A percentile compares a stretch with the other conserved stretches of the same genome.
Evolutionary conservation across 2,113 vertebrate genomes (phyloP).

Genomic region (Pygathrix nemaeus): DNA sequence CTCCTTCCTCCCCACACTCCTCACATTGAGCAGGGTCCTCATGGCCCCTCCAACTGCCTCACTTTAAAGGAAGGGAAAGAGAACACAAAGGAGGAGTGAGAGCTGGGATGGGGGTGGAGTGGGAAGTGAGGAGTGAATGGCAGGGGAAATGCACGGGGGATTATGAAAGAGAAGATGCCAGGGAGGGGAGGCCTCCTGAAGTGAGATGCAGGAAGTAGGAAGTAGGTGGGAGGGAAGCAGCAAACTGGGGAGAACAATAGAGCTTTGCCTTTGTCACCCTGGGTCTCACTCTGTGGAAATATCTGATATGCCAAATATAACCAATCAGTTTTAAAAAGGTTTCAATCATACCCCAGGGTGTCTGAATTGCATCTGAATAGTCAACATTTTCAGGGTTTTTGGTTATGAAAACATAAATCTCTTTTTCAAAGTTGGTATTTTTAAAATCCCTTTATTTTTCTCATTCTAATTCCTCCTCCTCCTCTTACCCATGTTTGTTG

Average conservation of each 20-base stretch:
- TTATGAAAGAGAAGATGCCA: background rate
- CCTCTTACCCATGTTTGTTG: background rate
- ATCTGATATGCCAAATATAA: background rate
- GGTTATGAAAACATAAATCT: background rate
- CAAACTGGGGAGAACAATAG: background rate
- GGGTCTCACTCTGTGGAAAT: background rate
- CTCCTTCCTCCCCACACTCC: background rate
- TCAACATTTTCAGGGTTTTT: background rate
- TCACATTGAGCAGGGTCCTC: rapidly evolving
- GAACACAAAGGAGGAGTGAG: background rate
- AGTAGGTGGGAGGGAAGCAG: background rate
- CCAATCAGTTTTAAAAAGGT: background rate
- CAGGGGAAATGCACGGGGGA: background rate
- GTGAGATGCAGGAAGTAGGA: background rate
- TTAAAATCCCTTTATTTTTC: background rate
- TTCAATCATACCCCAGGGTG: background rate
- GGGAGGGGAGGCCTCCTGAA: background rate
- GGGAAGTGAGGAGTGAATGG: background rate
- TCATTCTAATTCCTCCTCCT: background rate
- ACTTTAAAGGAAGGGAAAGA: background rate
- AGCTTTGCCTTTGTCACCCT: background rate
- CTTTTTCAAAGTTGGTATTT: constrained; percentile 5
- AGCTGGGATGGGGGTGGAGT: background rate
- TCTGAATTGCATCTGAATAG: background rate
- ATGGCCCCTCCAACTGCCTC: rapidly evolving